phyloP scores from a whole-genome alignment of 2,888 invertebrate species.

The Antitype chi region DNA sequence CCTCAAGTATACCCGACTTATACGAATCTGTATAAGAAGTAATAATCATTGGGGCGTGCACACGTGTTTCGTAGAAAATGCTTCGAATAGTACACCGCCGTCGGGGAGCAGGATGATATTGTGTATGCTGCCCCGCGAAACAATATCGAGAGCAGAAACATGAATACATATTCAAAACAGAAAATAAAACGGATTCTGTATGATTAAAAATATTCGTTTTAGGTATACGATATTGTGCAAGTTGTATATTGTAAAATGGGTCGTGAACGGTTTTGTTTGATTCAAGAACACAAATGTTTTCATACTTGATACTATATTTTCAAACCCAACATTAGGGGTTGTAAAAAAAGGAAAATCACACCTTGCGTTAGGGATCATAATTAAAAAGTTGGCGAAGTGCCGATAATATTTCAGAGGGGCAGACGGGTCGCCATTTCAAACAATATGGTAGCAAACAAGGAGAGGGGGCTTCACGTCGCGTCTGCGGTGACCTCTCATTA shows the following conservation, averaged over 20 bases:
- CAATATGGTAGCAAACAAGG: conserved; percentile 75
- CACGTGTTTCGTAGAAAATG: conserved; percentile 82
- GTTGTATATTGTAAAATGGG: conserved; percentile 43
- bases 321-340: neutral
- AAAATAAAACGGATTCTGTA: conserved; percentile 72
- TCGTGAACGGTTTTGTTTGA: conserved; percentile 11
- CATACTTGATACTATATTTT: neutral
- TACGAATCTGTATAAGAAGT: conserved; percentile 78
- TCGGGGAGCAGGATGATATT: conserved; percentile 68
- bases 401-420: conserved; percentile 72
- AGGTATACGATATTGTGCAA: conserved; percentile 41
- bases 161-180: conserved; percentile 83
- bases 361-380: conserved; percentile 63
- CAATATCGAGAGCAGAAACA: conserved; percentile 84
- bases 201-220: conserved; percentile 69
- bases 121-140: conserved; percentile 75
- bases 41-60: conserved; percentile 86
- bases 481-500: conserved; percentile 83
- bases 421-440: conserved; percentile 69
- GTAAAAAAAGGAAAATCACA: conserved; percentile 40
- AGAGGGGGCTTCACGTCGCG: conserved; percentile 63
- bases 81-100: conserved; percentile 77
- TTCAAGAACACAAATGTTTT: conserved; percentile 7
- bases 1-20: conserved; percentile 57
- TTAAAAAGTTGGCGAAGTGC: conserved; percentile 73